Evolutionary conservation across 2,113 vertebrate genomes (phyloP).

Genomic region (Setophaga kirtlandii): DNA sequence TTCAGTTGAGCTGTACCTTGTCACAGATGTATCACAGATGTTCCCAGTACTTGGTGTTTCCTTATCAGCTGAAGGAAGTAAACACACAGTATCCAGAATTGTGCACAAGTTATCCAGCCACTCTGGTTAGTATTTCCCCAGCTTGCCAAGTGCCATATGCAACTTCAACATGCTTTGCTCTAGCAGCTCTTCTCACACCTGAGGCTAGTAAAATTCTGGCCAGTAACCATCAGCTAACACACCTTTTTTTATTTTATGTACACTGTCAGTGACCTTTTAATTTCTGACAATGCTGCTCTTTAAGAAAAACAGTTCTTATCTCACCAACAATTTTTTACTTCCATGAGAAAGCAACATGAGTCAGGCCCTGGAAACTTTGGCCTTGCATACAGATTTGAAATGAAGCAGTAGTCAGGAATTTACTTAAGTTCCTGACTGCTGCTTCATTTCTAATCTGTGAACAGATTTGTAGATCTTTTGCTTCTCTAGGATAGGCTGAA

Average conservation of each 20-base stretch:
- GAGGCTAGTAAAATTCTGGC: background rate
- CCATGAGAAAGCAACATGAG: background rate
- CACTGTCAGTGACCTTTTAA: background rate
- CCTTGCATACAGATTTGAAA: background rate
- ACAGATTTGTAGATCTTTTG: background rate
- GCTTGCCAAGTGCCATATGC: background rate
- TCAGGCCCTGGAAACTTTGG: background rate
- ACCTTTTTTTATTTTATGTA: background rate
- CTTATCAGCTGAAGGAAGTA: background rate
- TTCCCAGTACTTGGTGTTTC: background rate
- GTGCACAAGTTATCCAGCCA: background rate
- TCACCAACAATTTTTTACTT: background rate
- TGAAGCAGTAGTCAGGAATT: too few relatives aligned
- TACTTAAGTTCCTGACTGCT: background rate
- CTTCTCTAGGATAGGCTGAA: background rate
- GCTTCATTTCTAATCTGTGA: background rate
- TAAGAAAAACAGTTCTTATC: background rate
- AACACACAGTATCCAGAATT: accelerated
- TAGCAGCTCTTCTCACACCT: background rate
- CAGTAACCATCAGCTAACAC: background rate
- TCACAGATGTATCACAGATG: background rate
- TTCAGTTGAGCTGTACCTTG: background rate
- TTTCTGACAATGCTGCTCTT: background rate
- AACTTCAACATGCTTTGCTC: background rate
- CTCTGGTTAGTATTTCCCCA: background rate